These are phyloP conservation scores for Drymodes brunneopygia DNA, from an alignment of 2,113 vertebrate genomes.

Conservation along the genomic window DNA sequence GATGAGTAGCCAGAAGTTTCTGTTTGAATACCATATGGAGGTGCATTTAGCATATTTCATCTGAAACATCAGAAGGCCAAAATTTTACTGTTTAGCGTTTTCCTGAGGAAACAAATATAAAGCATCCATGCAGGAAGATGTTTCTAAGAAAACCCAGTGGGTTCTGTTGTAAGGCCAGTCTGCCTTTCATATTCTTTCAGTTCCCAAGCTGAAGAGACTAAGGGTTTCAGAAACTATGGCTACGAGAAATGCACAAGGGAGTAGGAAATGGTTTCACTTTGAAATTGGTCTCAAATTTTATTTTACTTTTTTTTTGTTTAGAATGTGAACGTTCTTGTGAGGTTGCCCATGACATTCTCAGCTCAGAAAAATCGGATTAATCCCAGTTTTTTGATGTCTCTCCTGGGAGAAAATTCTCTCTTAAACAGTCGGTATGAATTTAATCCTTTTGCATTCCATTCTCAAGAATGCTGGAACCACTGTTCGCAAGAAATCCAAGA, in stretches of 20 bases:
- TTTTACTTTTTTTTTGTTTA: not conserved
- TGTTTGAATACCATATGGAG: not conserved
- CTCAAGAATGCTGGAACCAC: not conserved
- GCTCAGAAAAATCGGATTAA: constrained; percentile 21
- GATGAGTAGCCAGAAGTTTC: not conserved
- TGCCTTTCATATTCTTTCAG: not conserved
- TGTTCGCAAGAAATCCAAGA: not conserved
- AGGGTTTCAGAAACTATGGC: not conserved
- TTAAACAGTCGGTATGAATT: constrained; percentile 14
- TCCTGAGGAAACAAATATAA: not conserved
- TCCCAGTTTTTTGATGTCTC: constrained; percentile 12
- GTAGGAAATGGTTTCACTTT: not conserved
- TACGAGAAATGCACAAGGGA: not conserved
- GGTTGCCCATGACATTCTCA: not conserved
- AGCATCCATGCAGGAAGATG: not conserved
- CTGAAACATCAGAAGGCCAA: not conserved
- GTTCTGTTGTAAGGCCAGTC: not conserved
- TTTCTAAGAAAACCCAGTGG: not conserved
- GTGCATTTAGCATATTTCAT: not conserved
- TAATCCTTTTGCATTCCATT: not conserved
- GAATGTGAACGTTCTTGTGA: not conserved
- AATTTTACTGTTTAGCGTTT: not conserved
- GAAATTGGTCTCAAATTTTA: not conserved
- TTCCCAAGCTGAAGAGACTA: not conserved
- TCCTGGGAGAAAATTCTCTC: not conserved